phyloP scores from a whole-genome alignment of 2,113 vertebrate genomes.

The Martes martes region DNA sequence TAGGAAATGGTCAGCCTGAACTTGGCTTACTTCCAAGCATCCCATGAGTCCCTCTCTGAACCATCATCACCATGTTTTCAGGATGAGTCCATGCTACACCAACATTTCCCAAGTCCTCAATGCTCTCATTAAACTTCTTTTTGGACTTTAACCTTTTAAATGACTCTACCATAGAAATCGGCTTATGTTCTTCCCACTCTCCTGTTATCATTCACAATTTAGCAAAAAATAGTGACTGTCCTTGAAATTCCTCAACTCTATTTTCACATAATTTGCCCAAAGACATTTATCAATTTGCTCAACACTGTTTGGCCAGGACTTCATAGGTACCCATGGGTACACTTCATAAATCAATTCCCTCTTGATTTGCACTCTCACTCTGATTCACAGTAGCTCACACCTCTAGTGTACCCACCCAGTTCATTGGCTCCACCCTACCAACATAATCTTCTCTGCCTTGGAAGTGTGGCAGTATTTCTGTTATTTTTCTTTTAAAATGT shows the following conservation, averaged over 20 bases:
- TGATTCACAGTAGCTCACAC: background rate
- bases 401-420: accelerated
- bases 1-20: background rate
- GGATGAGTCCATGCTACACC: background rate
- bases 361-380: background rate
- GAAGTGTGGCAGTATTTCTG: background rate
- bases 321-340: background rate
- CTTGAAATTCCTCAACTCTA: background rate
- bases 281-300: background rate
- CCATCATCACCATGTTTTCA: background rate
- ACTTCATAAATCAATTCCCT: background rate
- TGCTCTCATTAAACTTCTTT: background rate
- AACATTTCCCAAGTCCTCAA: background rate
- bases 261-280: background rate
- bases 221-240: background rate
- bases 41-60: background rate
- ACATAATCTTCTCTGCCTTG: background rate
- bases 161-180: background rate
- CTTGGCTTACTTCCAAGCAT: background rate
- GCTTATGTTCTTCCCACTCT: background rate
- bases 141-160: background rate
- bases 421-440: background rate
- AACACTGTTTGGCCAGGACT: background rate
- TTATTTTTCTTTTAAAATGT: background rate
- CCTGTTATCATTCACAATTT: background rate